Evolutionary conservation across 2,888 invertebrate genomes (phyloP).

Genomic region (Tiliacea aurago): DNA sequence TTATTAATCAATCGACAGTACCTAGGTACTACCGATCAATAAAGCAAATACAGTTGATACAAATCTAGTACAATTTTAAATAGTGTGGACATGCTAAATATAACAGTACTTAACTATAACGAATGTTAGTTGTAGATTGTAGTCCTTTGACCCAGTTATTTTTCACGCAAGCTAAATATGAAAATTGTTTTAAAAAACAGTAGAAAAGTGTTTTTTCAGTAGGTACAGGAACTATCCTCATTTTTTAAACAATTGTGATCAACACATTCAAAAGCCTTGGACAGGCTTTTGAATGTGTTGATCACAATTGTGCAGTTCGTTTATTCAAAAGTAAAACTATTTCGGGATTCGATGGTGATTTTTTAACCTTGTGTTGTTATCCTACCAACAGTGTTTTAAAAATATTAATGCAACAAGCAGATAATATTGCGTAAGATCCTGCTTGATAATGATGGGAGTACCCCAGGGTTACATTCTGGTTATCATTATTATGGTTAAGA

Average conservation of each 20-base stretch:
- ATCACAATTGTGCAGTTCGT: conserved; percentile 3
- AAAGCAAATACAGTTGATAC: conserved; percentile 12
- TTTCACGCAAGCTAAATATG: conserved; percentile 1
- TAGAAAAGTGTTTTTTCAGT: not conserved
- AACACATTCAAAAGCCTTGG: too few relatives aligned
- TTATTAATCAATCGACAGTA: conserved; percentile 23
- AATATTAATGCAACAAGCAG: not conserved
- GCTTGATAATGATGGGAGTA: not conserved
- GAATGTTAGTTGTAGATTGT: not conserved
- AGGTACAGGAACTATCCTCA: conserved; percentile 4
- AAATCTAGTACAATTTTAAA: conserved; percentile 10
- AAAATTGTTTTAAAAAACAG: conserved; percentile 6
- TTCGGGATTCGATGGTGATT: not conserved
- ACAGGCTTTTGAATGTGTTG: conserved; percentile 35
- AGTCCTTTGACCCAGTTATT: conserved; percentile 13
- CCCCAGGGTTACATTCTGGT: conserved; percentile 3
- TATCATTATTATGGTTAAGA: not conserved
- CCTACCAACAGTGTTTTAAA: not conserved
- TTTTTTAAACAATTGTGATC: too few relatives aligned
- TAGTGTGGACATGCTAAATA: conserved; percentile 4
- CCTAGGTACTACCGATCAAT: conserved; percentile 3
- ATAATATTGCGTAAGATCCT: not conserved
- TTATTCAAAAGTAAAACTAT: not conserved
- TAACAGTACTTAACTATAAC: conserved; percentile 8
- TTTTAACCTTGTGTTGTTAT: not conserved